These are phyloP conservation scores for Corella eumyota DNA, from an alignment of 23 tunicate species.

Conservation along the genomic window DNA sequence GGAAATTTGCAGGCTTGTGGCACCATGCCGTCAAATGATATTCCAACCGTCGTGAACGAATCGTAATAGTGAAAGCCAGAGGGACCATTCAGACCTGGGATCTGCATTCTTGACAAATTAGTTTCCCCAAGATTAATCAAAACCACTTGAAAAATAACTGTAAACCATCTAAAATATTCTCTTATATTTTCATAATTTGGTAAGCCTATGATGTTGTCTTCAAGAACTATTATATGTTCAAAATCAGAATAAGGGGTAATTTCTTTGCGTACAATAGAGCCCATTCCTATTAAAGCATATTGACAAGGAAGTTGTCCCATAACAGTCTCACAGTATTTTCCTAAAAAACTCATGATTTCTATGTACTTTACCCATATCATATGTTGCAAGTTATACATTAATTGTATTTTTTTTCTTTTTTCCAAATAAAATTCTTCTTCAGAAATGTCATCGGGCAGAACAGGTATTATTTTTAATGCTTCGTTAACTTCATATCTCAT, in stretches of 20 bases:
- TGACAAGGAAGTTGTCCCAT: constrained; percentile 27
- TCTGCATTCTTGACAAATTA: constrained; percentile 12
- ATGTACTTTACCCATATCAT: constrained; percentile 3
- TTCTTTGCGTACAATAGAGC: constrained; percentile 25
- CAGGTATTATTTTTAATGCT: neutral
- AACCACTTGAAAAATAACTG: constrained; percentile 19
- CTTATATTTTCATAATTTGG: constrained; percentile 20
- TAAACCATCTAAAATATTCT: constrained; percentile 45
- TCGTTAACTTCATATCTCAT: neutral
- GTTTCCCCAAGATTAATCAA: constrained; percentile 37
- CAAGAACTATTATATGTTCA: constrained; percentile 24
- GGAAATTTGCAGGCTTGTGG: constrained; percentile 43
- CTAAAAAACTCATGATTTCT: constrained; percentile 5
- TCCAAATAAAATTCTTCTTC: too few species aligned
- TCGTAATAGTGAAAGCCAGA: constrained; percentile 19
- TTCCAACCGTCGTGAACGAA: constrained; percentile 20
- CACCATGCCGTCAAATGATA: constrained; percentile 34
- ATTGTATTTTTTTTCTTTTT: too few species aligned
- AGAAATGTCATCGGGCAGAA: too few species aligned
- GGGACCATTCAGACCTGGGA: constrained; percentile 9
- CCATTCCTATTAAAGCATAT: constrained; percentile 27
- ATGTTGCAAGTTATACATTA: too few species aligned
- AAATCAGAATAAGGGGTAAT: constrained; percentile 44
- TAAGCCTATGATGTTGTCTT: constrained; percentile 25
- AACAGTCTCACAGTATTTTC: constrained; percentile 1